These are phyloP conservation scores for Nephrocerus scutellatus DNA, from an alignment of 2,888 invertebrate genomes.

Conservation along the genomic window DNA sequence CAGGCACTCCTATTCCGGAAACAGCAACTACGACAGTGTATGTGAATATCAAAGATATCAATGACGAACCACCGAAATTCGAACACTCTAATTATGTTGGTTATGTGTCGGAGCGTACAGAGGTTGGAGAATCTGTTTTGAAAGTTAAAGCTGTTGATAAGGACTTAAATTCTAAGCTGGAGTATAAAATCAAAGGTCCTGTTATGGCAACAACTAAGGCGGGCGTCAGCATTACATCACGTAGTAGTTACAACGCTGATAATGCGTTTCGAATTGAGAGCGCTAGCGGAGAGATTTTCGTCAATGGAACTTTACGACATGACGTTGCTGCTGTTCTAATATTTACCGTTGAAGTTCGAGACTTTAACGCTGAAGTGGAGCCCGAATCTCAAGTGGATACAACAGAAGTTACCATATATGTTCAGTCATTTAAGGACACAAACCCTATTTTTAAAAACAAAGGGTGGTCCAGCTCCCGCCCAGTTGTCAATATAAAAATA, in stretches of 20 bases:
- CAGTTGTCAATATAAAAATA: conserved; percentile 59
- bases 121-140: conserved; percentile 56
- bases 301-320: conserved; percentile 63
- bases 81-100: conserved; percentile 57
- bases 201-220: conserved; percentile 67
- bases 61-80: conserved; percentile 75
- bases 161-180: conserved; percentile 60
- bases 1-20: conserved; percentile 65
- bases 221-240: conserved; percentile 59
- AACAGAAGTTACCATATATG: conserved; percentile 67
- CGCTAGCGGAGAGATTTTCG: conserved; percentile 59
- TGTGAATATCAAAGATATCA: conserved; percentile 66
- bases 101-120: conserved; percentile 64
- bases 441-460: conserved; percentile 67
- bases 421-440: conserved; percentile 69
- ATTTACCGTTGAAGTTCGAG: conserved; percentile 62
- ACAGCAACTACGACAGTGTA: conserved; percentile 71
- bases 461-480: conserved; percentile 66
- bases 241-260: conserved; percentile 57
- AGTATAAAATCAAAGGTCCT: conserved; percentile 62
- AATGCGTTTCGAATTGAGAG: conserved; percentile 64
- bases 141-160: conserved; percentile 63
- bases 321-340: conserved; percentile 68
- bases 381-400: conserved; percentile 58
- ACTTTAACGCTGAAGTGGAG: conserved; percentile 62